phyloP scores from a whole-genome alignment of 2,797 vertebrate species.

The Mycteria americana region DNA sequence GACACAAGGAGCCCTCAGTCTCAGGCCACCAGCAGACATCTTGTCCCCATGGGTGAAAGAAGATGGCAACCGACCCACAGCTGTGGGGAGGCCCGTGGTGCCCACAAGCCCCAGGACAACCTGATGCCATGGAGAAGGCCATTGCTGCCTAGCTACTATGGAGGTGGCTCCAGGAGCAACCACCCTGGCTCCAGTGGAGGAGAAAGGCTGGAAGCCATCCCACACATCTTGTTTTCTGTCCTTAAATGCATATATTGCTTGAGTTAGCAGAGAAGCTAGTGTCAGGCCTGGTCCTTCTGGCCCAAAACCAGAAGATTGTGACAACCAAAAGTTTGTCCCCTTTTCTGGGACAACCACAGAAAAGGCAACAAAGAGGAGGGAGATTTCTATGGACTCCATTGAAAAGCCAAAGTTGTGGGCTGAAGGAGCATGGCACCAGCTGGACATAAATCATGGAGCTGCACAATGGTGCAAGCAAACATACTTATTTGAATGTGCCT shows the following conservation, averaged over 20 bases:
- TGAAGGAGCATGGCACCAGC: not conserved
- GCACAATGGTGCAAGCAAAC: not conserved
- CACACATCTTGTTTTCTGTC: not conserved
- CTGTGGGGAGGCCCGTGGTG: not conserved
- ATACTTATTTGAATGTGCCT: not conserved
- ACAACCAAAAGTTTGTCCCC: not conserved
- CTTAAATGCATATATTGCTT: not conserved
- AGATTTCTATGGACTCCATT: not conserved
- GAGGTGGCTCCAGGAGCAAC: not conserved
- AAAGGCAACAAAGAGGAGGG: not conserved
- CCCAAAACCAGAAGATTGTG: not conserved
- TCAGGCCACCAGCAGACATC: not conserved
- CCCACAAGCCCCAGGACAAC: not conserved
- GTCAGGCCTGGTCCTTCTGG: not conserved
- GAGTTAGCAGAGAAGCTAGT: not conserved
- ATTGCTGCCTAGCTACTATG: not conserved
- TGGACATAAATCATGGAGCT: not conserved
- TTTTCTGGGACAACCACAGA: not conserved
- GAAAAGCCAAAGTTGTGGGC: not conserved
- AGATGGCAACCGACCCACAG: not conserved
- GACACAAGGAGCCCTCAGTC: not conserved
- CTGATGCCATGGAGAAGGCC: not conserved
- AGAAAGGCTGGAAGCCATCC: not conserved
- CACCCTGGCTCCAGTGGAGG: not conserved
- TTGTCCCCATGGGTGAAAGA: not conserved